A percentile compares a stretch with the other conserved stretches of the same genome.
phyloP scores from a whole-genome alignment of 1,140 invertebrate species.

The Polypedilum pembai region DNA sequence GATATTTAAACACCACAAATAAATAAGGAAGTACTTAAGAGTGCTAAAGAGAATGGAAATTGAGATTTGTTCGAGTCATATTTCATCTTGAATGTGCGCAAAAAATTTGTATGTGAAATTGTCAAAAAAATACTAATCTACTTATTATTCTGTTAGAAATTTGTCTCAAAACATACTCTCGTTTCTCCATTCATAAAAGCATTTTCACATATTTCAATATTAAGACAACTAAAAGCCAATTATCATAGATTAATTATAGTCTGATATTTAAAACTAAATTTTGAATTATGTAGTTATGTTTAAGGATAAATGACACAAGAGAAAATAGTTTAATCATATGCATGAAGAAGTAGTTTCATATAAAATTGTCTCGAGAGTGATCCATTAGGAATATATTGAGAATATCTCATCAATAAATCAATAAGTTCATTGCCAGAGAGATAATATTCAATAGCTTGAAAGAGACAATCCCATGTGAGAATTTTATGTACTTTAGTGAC shows the following conservation, averaged over 20 bases:
- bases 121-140: neutral
- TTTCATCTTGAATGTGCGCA: neutral
- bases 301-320: constrained; percentile 46
- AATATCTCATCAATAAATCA: neutral
- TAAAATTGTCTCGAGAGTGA: constrained; percentile 10
- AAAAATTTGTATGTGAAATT: neutral
- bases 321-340: constrained; percentile 39
- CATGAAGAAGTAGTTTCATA: constrained; percentile 14
- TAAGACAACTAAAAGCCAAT: neutral
- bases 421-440: neutral
- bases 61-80: no score
- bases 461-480: constrained; percentile 6
- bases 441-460: constrained; percentile 23
- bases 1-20: no score
- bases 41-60: no score
- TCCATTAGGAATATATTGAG: neutral
- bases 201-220: no score
- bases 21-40: no score
- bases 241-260: neutral
- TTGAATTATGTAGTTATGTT: constrained; percentile 43
- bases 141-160: no score
- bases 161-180: no score
- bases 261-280: constrained; percentile 30
- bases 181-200: no score
- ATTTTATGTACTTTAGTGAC: neutral